Conservation (phyloP, 2,888 invertebrate genomes). For the Acrobasis consociella region DNA sequence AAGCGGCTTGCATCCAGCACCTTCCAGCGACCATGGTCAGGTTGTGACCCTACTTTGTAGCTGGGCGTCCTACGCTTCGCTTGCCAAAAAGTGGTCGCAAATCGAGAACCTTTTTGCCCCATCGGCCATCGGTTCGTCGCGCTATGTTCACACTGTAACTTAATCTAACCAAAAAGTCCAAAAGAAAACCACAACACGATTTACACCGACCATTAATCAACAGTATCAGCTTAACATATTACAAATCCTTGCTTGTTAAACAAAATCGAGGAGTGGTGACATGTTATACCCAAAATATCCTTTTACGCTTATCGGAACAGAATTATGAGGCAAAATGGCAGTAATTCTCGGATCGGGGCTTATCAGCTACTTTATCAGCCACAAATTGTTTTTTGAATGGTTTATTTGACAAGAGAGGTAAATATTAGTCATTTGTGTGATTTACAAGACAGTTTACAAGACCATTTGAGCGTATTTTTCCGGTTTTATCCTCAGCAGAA, state of each 20-base stretch:
- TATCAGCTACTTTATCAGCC: slow-evolving; percentile 34
- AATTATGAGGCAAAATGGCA: slow-evolving; percentile 31
- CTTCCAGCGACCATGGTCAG: too few species aligned
- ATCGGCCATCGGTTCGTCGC: too few species aligned
- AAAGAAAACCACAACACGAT: slow-evolving; percentile 1
- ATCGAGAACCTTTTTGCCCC: too few species aligned
- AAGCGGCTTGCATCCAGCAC: too few species aligned
- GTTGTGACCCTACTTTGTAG: too few species aligned
- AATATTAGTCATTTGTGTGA: slow-evolving; percentile 3
- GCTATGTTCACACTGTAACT: background rate
- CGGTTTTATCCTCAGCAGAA: too few species aligned
- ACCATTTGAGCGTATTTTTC: too few species aligned
- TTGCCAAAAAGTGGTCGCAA: too few species aligned
- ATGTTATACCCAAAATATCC: slow-evolving; percentile 27
- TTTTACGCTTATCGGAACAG: slow-evolving; percentile 30
- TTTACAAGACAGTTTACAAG: too few species aligned
- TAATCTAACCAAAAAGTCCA: slow-evolving; percentile 6
- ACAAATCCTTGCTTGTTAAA: slow-evolving; percentile 16
- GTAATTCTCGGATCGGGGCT: slow-evolving; percentile 34
- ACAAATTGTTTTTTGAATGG: slow-evolving; percentile 35
- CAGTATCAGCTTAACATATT: slow-evolving; percentile 5
- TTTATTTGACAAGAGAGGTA: slow-evolving; percentile 26
- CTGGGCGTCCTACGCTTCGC: too few species aligned
- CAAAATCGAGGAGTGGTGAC: slow-evolving; percentile 16
- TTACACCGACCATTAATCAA: background rate